Conservation (phyloP, 2,888 invertebrate genomes). For the Phania funesta region DNA sequence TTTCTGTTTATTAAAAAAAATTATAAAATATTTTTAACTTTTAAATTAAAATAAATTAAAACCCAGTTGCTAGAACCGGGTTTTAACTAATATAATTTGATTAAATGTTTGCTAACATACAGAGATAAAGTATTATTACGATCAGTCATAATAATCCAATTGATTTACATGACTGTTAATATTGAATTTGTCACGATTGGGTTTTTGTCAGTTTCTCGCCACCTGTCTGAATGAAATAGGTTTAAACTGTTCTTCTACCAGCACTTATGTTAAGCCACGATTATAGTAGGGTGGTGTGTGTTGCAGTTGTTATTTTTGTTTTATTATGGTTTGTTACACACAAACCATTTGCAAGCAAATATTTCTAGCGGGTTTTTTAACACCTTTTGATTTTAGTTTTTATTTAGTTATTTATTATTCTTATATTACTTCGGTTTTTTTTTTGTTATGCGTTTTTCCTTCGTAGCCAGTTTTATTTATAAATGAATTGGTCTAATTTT, state of each 20-base stretch:
- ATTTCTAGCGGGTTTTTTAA: conserved; percentile 47
- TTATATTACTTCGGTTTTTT: neutral
- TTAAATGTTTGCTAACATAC: too few relatives aligned
- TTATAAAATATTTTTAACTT: too few relatives aligned
- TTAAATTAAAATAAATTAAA: too few relatives aligned
- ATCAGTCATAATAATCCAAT: neutral
- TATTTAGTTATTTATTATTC: too few relatives aligned
- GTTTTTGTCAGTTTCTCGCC: conserved; percentile 27
- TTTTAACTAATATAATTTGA: too few relatives aligned
- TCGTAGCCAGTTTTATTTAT: neutral
- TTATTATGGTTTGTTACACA: conserved; percentile 26
- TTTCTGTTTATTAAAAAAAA: too few relatives aligned
- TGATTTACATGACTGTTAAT: conserved; percentile 27
- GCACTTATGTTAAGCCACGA: neutral
- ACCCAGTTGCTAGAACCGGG: too few relatives aligned
- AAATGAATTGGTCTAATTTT: neutral
- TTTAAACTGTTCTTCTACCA: conserved; percentile 18
- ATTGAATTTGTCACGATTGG: conserved; percentile 1
- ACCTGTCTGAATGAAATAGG: conserved; percentile 51
- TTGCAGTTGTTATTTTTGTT: neutral
- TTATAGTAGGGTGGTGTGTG: neutral
- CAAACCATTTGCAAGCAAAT: conserved; percentile 32
- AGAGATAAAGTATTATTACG: too few relatives aligned
- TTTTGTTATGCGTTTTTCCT: conserved; percentile 3
- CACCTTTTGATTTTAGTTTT: conserved; percentile 17